Conservation (phyloP, 2,113 vertebrate genomes). For the Formicarius rufipectus region DNA sequence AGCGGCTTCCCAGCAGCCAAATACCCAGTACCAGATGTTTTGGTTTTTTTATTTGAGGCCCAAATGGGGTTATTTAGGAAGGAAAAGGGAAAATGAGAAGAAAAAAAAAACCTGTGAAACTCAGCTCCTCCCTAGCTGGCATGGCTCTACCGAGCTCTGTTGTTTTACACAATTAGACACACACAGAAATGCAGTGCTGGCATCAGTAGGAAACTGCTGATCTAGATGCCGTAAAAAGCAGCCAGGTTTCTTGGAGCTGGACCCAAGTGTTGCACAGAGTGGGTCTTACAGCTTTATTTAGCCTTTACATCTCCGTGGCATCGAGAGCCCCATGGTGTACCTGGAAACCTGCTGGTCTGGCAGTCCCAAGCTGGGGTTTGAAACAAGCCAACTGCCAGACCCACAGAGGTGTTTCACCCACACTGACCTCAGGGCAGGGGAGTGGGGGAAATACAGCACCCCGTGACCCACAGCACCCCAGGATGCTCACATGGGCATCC, state of each 20-base stretch:
- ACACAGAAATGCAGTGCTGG: not conserved
- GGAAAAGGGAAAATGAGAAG: not conserved
- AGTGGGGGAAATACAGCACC: not conserved
- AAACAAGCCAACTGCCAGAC: not conserved
- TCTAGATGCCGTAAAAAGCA: not conserved
- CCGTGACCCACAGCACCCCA: not conserved
- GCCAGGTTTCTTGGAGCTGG: not conserved
- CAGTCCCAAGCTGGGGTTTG: not conserved
- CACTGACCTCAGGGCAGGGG: not conserved
- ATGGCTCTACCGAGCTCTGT: not conserved
- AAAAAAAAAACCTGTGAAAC: not conserved
- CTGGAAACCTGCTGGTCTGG: constrained; percentile 16
- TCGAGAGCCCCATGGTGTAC: not conserved
- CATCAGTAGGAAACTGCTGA: not conserved
- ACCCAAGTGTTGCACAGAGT: accelerated
- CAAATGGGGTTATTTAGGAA: constrained; percentile 32
- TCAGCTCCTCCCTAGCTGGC: not conserved
- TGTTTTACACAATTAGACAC: not conserved
- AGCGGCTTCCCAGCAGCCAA: constrained; percentile 23
- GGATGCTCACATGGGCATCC: not conserved
- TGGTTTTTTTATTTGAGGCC: constrained; percentile 10
- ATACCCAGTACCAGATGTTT: constrained; percentile 7
- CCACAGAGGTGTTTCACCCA: not conserved
- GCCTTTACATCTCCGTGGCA: not conserved
- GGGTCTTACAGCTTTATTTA: not conserved